Evolutionary conservation across 1,140 invertebrate species (phyloP), one percentile per base, ranked within the genome.

Genomic region (Trichogramma pretiosum): DNA sequence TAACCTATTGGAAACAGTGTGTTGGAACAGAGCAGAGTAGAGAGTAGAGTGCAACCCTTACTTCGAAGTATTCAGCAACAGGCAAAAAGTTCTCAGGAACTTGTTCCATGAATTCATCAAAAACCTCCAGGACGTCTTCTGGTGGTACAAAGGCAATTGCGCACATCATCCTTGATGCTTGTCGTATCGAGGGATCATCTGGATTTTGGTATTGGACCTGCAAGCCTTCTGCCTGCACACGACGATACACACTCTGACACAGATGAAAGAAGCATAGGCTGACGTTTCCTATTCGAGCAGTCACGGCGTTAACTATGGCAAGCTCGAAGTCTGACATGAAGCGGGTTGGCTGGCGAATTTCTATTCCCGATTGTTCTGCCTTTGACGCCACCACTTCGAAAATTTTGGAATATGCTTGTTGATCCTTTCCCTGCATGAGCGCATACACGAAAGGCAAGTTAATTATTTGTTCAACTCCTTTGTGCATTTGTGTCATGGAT

Each of bases 191-290:
- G 11, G 17, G n/a, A 42, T 49, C 47, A 17, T 42, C 22, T 1
- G 17, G 5, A 21, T 32, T 19, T 5, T 42, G 17, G 16, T 48
- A 48, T 22, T n/a, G n/a, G n/a, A 30, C 34, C 32, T 49, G 38
- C 3, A 49, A 16, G 8, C 47, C 23, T 43, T 49, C 47, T 16
- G 23, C 18, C 33, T 36, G 39, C 1, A 49, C 30, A 17, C 47
- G 21, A 9, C 39, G 39, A 42, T 30, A 49, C n/a, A n/a, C n/a
- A n/a, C n/a, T n/a, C n/a, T n/a, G n/a, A n/a, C n/a, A n/a, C n/a
- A n/a, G n/a, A n/a, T 49, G 39, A 14, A 49, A 49, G 9, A 49
- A 42, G 33, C 39, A 49, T 19, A 34, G n/a, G 30, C 37, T 34
- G 3, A 30, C n/a, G 26, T 19, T 48, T 8, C 21, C 18, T 14